Base-by-base conservation (phyloP, 2,797 vertebrate species). In the Potorous gilbertii region DNA sequence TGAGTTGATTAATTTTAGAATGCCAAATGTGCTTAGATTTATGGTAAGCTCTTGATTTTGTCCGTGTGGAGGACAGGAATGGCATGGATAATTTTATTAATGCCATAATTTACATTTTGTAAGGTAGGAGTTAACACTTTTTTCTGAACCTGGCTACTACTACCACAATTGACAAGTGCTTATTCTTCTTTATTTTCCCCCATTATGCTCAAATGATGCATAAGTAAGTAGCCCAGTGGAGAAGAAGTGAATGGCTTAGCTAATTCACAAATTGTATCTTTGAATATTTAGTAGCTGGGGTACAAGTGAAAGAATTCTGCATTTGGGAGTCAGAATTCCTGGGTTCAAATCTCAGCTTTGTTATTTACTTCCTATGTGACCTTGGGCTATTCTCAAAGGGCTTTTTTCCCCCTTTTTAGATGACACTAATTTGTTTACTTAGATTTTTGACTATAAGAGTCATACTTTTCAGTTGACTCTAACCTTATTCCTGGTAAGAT, bases 221-320 rank as follows among this genome's bases (percentile, higher is more conserved):
- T 87, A 95, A 89, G 34, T 91, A 91, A 94, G 90, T 90, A 34
- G 16, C 90, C 52, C 12, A 54, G n/a, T 21, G 40, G 56, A 56
- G 56, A 28, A 56, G 93, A 95, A 91, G 56, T 94, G 91, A 97
- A 87, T 96, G 54, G 93, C 54, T 40, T 96, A 90, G n/a, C 46
- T 96, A 94, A 96, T 94, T 95, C 56, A 94, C 90, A 92, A n/a
- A 57, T 52, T 91, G 90, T 91, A 91, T 93, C 96, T 62, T 66
- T 91, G 90, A 93, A 92, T 93, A 96, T 81, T 87, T n/a, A 95
- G 46, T 54, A 40, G 40, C 55, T 92, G 21, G 50, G 50, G 46
- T 90, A 87, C 66, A 87, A 87, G 46, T 46, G 74, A 87, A 87
- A 87, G 21, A 87, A 87, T 14, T 81, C 74, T 46, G 74, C 74